These are phyloP conservation scores for Pseudopipra pipra DNA, from an alignment of 2,113 vertebrate genomes.

Conservation along the genomic window DNA sequence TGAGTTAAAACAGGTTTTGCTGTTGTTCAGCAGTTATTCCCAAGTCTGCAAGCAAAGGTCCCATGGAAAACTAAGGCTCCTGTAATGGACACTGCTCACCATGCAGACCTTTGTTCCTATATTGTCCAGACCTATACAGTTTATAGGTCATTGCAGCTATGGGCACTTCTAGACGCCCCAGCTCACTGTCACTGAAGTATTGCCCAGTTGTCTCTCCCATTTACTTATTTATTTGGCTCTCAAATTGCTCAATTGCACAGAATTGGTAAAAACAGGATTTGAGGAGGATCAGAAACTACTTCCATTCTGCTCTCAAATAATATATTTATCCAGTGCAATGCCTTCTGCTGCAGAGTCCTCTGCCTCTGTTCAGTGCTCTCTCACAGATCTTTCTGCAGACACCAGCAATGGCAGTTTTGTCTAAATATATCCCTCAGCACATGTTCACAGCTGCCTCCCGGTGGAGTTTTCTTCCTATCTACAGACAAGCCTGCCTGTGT, in stretches of 20 bases:
- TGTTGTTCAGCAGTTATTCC: background rate
- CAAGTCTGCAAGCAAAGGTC: background rate
- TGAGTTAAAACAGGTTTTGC: background rate
- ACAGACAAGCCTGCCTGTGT: background rate
- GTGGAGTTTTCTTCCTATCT: background rate
- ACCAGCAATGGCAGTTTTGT: background rate
- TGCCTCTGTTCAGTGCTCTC: background rate
- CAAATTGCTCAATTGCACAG: background rate
- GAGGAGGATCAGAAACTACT: background rate
- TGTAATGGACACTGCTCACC: rapidly evolving
- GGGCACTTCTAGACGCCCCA: background rate
- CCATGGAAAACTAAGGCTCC: background rate
- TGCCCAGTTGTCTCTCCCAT: background rate
- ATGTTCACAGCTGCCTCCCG: background rate
- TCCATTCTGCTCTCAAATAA: background rate
- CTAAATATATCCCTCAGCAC: background rate
- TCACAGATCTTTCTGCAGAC: background rate
- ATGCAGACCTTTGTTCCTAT: background rate
- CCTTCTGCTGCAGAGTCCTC: background rate
- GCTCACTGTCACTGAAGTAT: background rate
- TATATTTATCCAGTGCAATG: background rate
- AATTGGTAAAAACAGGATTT: background rate
- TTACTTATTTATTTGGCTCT: background rate
- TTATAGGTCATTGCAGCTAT: background rate
- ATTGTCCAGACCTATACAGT: background rate